A percentile compares a stretch with the other conserved stretches of the same genome.
phyloP scores from a whole-genome alignment of 1,140 invertebrate genomes.

The Chrysoperla carnea region DNA sequence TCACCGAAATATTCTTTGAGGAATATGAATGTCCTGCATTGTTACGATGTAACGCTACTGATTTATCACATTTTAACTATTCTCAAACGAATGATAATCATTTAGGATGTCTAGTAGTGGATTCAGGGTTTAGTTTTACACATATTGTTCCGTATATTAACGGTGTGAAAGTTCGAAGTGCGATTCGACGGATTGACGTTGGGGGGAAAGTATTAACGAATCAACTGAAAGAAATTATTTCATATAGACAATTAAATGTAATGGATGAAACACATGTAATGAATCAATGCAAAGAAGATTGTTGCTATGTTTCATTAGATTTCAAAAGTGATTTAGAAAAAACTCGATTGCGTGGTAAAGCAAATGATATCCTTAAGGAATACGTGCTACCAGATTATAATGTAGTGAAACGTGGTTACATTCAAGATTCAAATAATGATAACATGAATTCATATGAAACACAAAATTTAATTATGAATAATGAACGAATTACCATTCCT shows the following conservation, averaged over 20 bases:
- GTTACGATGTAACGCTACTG: slow-evolving; percentile 58
- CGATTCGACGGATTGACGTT: slow-evolving; percentile 73
- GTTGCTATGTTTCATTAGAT: slow-evolving; percentile 82
- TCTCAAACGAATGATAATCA: slow-evolving; percentile 24
- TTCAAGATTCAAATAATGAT: slow-evolving; percentile 31
- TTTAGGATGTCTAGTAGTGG: slow-evolving; percentile 72
- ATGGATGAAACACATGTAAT: slow-evolving; percentile 99
- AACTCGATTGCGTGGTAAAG: slow-evolving; percentile 40
- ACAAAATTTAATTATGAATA: slow-evolving; percentile 74
- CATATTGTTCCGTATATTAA: slow-evolving; percentile 91
- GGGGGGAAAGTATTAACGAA: slow-evolving; percentile 96
- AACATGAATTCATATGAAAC: neutral
- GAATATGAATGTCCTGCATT: slow-evolving; percentile 86
- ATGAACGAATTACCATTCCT: slow-evolving; percentile 83
- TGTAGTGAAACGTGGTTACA: slow-evolving; percentile 61
- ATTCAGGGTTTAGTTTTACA: slow-evolving; percentile 90
- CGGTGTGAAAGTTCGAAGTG: slow-evolving; percentile 58
- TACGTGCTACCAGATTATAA: slow-evolving; percentile 95
- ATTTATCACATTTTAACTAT: slow-evolving; percentile 48
- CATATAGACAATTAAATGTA: slow-evolving; percentile 91
- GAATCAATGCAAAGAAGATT: slow-evolving; percentile 97
- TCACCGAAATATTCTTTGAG: slow-evolving; percentile 94
- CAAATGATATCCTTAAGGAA: slow-evolving; percentile 51
- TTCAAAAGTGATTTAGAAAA: slow-evolving; percentile 72
- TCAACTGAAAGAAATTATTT: slow-evolving; percentile 94